These are phyloP conservation scores for Phoeniculus purpureus DNA, from an alignment of 2,797 vertebrate genomes.

Conservation along the genomic window DNA sequence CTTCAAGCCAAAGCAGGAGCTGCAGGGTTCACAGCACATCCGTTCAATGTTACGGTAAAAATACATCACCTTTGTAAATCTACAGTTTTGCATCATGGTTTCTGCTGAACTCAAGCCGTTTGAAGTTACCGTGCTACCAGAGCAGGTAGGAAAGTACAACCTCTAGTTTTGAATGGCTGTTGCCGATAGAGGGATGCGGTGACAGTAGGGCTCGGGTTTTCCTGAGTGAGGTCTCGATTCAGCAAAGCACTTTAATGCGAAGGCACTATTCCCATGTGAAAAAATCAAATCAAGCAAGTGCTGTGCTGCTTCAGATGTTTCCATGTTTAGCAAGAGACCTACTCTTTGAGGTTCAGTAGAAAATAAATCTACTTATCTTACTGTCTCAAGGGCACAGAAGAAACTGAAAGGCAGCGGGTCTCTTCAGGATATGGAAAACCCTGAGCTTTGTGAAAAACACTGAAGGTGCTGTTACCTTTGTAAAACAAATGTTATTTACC, in stretches of 20 bases:
- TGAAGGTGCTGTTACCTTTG: background rate
- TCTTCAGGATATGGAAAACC: conserved; percentile 5
- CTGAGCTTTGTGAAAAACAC: background rate
- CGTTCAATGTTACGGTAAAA: conserved; percentile 21
- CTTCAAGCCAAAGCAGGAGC: conserved; percentile 69
- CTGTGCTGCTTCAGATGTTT: conserved; percentile 8
- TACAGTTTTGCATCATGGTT: conserved; percentile 45
- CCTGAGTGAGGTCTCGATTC: background rate
- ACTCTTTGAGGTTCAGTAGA: background rate
- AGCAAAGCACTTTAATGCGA: conserved; percentile 19
- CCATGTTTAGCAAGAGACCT: background rate
- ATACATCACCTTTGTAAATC: conserved; percentile 23
- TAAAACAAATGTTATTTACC: background rate
- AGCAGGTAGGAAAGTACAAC: background rate
- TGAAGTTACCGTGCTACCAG: conserved; percentile 58
- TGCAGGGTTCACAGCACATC: conserved; percentile 60
- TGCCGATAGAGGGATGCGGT: conserved; percentile 11
- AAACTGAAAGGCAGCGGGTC: background rate
- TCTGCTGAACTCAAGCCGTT: conserved; percentile 66
- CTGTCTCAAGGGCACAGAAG: background rate
- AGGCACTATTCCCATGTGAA: background rate
- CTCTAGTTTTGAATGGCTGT: background rate
- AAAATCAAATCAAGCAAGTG: background rate
- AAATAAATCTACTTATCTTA: background rate
- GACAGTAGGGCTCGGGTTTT: background rate